These are phyloP conservation scores for Epinephelus coioides DNA, from an alignment of 2,797 vertebrate species.

Conservation along the genomic window DNA sequence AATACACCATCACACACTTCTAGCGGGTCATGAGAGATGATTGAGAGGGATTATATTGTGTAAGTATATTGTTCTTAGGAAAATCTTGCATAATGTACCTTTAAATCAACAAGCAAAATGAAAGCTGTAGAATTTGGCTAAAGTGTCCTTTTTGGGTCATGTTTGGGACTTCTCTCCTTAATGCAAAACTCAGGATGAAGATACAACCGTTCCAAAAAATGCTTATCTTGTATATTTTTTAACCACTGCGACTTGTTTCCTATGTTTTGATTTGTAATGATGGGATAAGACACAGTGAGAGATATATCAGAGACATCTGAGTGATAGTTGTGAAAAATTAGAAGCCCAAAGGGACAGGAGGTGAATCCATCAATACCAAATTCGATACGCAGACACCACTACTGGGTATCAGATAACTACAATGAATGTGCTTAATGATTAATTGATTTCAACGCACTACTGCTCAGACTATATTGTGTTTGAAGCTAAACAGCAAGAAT, in stretches of 20 bases:
- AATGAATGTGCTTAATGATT: background rate
- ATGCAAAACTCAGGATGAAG: background rate
- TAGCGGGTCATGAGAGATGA: too few relatives aligned
- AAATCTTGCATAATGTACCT: too few relatives aligned
- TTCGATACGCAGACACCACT: background rate
- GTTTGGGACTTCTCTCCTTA: background rate
- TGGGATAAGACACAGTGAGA: background rate
- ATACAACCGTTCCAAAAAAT: background rate
- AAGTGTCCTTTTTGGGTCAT: background rate
- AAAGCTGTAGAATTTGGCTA: background rate
- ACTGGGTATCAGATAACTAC: constrained; percentile 19
- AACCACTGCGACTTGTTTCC: background rate
- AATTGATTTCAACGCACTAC: background rate
- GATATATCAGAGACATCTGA: background rate
- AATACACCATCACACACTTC: too few relatives aligned
- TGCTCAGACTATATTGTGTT: background rate
- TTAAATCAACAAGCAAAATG: background rate
- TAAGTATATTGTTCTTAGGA: too few relatives aligned
- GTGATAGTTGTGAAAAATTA: constrained; percentile 11
- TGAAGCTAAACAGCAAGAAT: background rate
- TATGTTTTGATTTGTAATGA: background rate
- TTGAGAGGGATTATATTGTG: too few relatives aligned
- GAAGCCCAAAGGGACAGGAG: background rate
- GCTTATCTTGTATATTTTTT: background rate
- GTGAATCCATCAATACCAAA: constrained; percentile 21